Evolutionary conservation across 2,113 vertebrate genomes (phyloP).

Genomic region (Ceuthmochares aereus): DNA sequence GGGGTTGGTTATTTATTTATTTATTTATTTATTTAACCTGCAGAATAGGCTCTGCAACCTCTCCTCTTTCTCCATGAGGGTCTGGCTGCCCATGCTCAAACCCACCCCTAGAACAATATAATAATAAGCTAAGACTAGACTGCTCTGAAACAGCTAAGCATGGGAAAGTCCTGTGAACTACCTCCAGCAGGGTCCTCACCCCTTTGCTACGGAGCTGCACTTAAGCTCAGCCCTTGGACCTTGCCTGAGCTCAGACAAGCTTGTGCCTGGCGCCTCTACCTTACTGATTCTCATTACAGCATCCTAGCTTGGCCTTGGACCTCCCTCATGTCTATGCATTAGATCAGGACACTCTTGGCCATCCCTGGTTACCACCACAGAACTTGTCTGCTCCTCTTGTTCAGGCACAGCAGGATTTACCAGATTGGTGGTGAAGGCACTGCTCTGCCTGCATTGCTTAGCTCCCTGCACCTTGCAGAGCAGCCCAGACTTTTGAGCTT

Average conservation of each 20-base stretch:
- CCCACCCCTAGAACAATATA: neutral
- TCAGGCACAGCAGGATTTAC: neutral
- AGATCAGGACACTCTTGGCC: neutral
- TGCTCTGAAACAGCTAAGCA: neutral
- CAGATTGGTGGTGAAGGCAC: neutral
- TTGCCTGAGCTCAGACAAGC: neutral
- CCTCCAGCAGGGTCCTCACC: neutral
- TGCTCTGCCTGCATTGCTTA: neutral
- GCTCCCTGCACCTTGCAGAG: neutral
- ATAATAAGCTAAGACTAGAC: neutral
- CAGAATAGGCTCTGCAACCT: neutral
- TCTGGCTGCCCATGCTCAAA: neutral
- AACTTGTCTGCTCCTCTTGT: neutral
- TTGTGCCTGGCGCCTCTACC: neutral
- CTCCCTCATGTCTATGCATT: neutral
- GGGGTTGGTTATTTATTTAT: no score
- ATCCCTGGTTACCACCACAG: neutral
- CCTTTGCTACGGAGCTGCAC: neutral
- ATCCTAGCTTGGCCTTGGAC: neutral
- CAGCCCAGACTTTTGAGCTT: accelerated
- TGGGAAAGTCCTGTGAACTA: neutral
- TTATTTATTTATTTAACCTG: neutral
- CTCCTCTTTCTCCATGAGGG: neutral
- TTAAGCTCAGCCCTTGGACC: neutral
- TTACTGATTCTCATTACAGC: neutral